Evolutionary conservation across 2,113 vertebrate species (phyloP).

Genomic region (Oreochromis tanganicae): DNA sequence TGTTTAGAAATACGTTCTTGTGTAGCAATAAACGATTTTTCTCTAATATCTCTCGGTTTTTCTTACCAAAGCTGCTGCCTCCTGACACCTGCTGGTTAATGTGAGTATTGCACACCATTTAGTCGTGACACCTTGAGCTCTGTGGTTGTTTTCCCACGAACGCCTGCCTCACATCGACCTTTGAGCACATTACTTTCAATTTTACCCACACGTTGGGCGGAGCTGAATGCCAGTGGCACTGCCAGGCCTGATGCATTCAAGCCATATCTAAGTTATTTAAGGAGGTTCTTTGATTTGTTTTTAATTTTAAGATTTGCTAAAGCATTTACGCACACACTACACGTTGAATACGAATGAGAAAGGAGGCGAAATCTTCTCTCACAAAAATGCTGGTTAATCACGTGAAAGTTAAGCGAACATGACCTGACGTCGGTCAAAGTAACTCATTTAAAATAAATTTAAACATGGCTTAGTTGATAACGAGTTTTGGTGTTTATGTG

Average conservation of each 20-base stretch:
- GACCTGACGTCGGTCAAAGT: background rate
- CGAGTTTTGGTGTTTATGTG: background rate
- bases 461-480: background rate
- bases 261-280: background rate
- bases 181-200: background rate
- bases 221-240: background rate
- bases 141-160: background rate
- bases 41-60: background rate
- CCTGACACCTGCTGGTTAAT: constrained; percentile 11
- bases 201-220: background rate
- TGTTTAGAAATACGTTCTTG: background rate
- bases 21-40: background rate
- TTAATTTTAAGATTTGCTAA: background rate
- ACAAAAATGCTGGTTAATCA: background rate
- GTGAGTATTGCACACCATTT: background rate
- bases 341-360: background rate
- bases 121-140: background rate
- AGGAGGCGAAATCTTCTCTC: background rate
- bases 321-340: background rate
- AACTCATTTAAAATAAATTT: background rate
- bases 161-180: background rate
- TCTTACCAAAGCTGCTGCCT: background rate
- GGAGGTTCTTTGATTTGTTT: background rate
- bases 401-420: background rate
- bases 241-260: background rate